Evolutionary conservation across 2,888 invertebrate species (phyloP).

Genomic region (Apamea anceps): DNA sequence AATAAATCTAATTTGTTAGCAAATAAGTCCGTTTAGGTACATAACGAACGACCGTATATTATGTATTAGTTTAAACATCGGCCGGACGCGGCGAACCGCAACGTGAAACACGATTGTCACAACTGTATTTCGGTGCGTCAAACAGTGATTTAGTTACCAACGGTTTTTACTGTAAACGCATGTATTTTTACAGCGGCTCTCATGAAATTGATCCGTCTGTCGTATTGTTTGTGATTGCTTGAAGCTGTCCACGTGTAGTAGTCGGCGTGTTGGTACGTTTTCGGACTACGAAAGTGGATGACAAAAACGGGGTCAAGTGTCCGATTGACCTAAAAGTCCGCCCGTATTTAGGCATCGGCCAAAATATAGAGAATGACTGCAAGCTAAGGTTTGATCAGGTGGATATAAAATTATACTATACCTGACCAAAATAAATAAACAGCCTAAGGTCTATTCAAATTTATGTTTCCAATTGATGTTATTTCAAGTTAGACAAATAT

Average conservation of each 20-base stretch:
- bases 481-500: neutral
- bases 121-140: conserved; percentile 46
- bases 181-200: conserved; percentile 6
- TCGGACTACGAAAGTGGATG: conserved; percentile 9
- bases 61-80: conserved; percentile 14
- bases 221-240: conserved; percentile 2
- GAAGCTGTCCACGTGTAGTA: neutral
- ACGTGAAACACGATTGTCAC: conserved; percentile 33
- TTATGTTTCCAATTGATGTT: too few species aligned
- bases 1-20: too few species aligned
- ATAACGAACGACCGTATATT: conserved; percentile 11
- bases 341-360: conserved; percentile 29
- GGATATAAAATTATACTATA: neutral
- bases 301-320: conserved; percentile 15
- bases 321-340: conserved; percentile 37
- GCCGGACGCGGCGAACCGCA: conserved; percentile 53
- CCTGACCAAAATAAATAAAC: conserved; percentile 19
- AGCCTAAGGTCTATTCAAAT: neutral
- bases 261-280: conserved; percentile 1
- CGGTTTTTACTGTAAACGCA: conserved; percentile 32
- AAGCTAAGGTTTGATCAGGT: neutral
- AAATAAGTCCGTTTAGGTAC: conserved; percentile 1
- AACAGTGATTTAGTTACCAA: conserved; percentile 17
- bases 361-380: neutral
- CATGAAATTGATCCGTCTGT: neutral